phyloP scores from a whole-genome alignment of 2,113 vertebrate species.

The Daubentonia madagascariensis region DNA sequence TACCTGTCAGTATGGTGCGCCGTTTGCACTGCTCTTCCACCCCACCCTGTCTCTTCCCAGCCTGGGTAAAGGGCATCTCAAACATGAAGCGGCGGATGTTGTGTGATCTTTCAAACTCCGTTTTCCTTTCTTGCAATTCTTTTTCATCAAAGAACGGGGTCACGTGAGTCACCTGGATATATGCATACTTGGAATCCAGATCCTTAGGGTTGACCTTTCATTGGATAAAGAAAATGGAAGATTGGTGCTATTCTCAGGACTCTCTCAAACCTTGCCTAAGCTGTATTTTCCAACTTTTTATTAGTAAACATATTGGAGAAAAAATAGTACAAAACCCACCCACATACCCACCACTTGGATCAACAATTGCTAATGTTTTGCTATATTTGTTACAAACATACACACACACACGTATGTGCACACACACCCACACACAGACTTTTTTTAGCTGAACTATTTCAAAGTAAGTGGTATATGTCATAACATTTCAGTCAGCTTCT shows the following conservation, averaged over 20 bases:
- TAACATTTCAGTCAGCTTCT: not conserved
- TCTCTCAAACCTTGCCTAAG: not conserved
- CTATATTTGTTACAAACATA: constrained; percentile 3
- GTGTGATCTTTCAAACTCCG: constrained; percentile 96
- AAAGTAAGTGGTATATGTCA: not conserved
- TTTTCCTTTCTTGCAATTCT: constrained; percentile 94
- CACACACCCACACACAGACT: fast-evolving
- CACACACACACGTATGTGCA: not conserved
- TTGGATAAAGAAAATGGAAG: not conserved
- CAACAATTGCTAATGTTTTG: not conserved
- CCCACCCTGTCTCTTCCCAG: constrained; percentile 95
- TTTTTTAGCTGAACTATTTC: not conserved
- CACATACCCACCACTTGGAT: not conserved
- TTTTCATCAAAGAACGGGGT: constrained; percentile 96
- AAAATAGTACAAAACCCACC: not conserved
- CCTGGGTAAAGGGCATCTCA: constrained; percentile 97
- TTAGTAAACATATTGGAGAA: not conserved
- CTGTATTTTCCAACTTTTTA: not conserved
- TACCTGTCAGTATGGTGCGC: constrained; percentile 95
- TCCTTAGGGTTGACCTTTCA: constrained; percentile 97
- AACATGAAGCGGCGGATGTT: constrained; percentile 98
- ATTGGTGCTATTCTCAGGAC: not conserved
- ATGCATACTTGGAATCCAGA: constrained; percentile 97
- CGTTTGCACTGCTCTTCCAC: constrained; percentile 98
- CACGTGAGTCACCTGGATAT: constrained; percentile 98